Percentiles rank a stretch among this genome's conserved stretches.
phyloP scores from a whole-genome alignment of 2,113 vertebrate genomes.

The Phalacrocorax pelagicus region DNA sequence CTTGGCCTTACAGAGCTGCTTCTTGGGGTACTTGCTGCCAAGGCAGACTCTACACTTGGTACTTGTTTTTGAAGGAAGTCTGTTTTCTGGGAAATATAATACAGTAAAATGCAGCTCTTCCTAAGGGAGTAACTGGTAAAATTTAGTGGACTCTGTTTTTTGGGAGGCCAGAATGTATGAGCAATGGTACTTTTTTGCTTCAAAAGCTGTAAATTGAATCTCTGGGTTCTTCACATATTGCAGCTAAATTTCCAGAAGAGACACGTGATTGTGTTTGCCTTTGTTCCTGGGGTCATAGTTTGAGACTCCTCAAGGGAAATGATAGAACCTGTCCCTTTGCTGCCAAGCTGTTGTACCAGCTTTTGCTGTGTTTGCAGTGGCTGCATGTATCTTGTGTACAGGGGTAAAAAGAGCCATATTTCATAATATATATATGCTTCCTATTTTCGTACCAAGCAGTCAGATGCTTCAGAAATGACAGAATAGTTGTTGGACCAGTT shows the following conservation, averaged over 20 bases:
- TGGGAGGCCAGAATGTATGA: background rate
- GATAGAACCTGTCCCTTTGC: background rate
- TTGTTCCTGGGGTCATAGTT: background rate
- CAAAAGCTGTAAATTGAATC: background rate
- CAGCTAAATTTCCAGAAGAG: background rate
- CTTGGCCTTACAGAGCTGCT: background rate
- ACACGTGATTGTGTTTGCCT: background rate
- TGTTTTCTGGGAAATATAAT: background rate
- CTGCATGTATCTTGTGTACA: background rate
- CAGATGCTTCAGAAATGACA: background rate
- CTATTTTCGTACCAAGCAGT: background rate
- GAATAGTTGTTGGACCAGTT: background rate
- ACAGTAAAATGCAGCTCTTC: background rate
- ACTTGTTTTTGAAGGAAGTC: background rate
- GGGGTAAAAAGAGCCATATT: fast-evolving
- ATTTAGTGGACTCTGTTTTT: background rate
- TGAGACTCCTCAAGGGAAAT: background rate
- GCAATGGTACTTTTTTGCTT: background rate
- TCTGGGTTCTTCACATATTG: background rate
- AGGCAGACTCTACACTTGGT: background rate
- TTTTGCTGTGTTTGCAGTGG: background rate
- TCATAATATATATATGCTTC: background rate
- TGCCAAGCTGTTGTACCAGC: background rate
- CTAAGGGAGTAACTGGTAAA: background rate
- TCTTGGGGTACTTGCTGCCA: background rate